Evolutionary conservation across 1,140 invertebrate species (phyloP), one percentile per base, ranked within the genome.

Genomic region (Papilio dardanus): DNA sequence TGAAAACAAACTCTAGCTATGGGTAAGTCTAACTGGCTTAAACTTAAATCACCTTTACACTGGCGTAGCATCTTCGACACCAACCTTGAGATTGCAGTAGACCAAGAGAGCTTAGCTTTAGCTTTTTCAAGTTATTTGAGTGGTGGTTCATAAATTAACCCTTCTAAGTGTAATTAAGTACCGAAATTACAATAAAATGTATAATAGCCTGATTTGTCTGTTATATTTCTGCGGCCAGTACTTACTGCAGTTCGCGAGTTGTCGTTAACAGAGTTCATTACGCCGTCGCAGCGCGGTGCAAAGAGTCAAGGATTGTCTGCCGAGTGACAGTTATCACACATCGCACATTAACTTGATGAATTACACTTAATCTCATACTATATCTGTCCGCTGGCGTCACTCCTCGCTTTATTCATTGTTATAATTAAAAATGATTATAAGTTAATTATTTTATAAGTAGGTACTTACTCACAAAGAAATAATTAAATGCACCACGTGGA

Each of bases 1-100:
- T 89, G n/a, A 67, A 77, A 71, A 87, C 89, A 4, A 71, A 80
- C 16, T 86, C 84, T 69, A 88, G 86, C 83, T 91, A 83, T 79
- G 88, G 87, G 88, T 91, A 65, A 86, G 85, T 62, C 6, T 12
- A 12, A 19, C 2, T 7, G 3, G 14, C 42, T 19, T 46, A 46
- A 10, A 3, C 6, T 14, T 62, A 14, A 37, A 37, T 37, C 8
- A 12, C 10, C 35, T 37, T 12, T 14, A 37, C 35, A 0, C 33
- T 12, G 35, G 35, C 10, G 35, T 12, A 1, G 8, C 1, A 62
- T 3, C 14, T 14, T 54, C 50, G 24, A 2, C 1, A 62, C 12
- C 0, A 16, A 10, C 24, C 54, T 42, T 42, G 5, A 4, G 14
- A 4, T 42, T 42, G 40, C 40, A 2, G 40, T 14, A 46, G 42